Conservation (phyloP, 1,140 invertebrate genomes). For the Drosophila malerkotliana region DNA sequence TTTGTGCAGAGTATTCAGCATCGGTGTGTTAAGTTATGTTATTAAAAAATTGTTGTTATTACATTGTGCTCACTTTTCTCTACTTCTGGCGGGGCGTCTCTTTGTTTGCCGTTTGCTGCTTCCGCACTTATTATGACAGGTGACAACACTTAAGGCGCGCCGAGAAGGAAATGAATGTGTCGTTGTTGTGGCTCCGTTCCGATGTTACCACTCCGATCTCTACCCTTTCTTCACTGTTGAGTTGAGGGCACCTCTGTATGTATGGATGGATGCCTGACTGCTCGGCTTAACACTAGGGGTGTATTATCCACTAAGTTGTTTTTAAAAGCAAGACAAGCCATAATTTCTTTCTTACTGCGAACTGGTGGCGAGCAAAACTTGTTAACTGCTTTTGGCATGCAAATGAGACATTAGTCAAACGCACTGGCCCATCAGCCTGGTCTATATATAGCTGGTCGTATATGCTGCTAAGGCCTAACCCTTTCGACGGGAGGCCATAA, state of each 20-base stretch:
- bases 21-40: background rate
- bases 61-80: slow-evolving; percentile 25
- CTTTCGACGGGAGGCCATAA: slow-evolving; percentile 62
- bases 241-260: slow-evolving; percentile 1
- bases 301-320: slow-evolving; percentile 82
- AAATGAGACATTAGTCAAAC: slow-evolving; percentile 82
- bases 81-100: slow-evolving; percentile 32
- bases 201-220: slow-evolving; percentile 15
- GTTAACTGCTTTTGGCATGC: slow-evolving; percentile 82
- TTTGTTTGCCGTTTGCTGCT: slow-evolving; percentile 62
- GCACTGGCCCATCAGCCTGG: slow-evolving; percentile 66
- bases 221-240: slow-evolving; percentile 14
- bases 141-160: slow-evolving; percentile 81
- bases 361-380: slow-evolving; percentile 57
- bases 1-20: background rate
- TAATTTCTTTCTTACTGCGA: slow-evolving; percentile 65
- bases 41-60: slow-evolving; percentile 6
- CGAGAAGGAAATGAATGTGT: slow-evolving; percentile 78
- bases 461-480: slow-evolving; percentile 12
- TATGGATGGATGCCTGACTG: slow-evolving; percentile 45
- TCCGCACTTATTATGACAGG: slow-evolving; percentile 82
- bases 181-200: slow-evolving; percentile 37
- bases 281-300: slow-evolving; percentile 75
- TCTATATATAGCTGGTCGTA: slow-evolving; percentile 17
- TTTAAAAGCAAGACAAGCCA: slow-evolving; percentile 81